These are phyloP conservation scores for Patella caerulea DNA, from an alignment of 2,888 invertebrate species.

Conservation along the genomic window DNA sequence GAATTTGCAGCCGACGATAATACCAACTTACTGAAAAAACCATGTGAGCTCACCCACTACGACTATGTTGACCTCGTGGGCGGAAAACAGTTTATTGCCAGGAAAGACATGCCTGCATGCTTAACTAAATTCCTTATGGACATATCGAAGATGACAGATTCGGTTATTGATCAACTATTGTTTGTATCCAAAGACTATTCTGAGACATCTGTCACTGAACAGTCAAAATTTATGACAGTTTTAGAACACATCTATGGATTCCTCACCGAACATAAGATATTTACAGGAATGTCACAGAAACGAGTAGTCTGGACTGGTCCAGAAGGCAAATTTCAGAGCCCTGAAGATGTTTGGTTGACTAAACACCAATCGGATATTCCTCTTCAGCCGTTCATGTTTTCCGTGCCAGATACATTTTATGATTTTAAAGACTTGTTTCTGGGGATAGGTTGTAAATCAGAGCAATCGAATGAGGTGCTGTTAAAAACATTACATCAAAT, in stretches of 20 bases:
- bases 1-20: conserved; percentile 23
- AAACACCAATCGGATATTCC: conserved; percentile 25
- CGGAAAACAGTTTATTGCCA: conserved; percentile 38
- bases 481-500: conserved; percentile 18
- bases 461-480: conserved; percentile 14
- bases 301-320: too few relatives aligned
- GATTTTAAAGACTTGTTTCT: neutral
- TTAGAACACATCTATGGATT: too few relatives aligned
- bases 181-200: too few relatives aligned
- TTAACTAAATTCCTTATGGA: too few relatives aligned
- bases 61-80: conserved; percentile 30
- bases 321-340: too few relatives aligned
- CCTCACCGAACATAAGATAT: too few relatives aligned
- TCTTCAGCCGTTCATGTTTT: conserved; percentile 43
- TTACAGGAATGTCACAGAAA: too few relatives aligned
- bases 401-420: conserved; percentile 30
- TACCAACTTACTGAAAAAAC: conserved; percentile 30
- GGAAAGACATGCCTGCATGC: conserved; percentile 3
- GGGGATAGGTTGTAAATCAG: conserved; percentile 1
- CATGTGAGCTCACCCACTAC: conserved; percentile 34
- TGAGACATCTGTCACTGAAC: too few relatives aligned
- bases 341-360: too few relatives aligned
- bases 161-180: too few relatives aligned
- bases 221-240: too few relatives aligned
- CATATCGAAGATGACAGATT: too few relatives aligned